Conservation (phyloP, 1,140 invertebrate genomes). For the Vollenhovia emeryi region DNA sequence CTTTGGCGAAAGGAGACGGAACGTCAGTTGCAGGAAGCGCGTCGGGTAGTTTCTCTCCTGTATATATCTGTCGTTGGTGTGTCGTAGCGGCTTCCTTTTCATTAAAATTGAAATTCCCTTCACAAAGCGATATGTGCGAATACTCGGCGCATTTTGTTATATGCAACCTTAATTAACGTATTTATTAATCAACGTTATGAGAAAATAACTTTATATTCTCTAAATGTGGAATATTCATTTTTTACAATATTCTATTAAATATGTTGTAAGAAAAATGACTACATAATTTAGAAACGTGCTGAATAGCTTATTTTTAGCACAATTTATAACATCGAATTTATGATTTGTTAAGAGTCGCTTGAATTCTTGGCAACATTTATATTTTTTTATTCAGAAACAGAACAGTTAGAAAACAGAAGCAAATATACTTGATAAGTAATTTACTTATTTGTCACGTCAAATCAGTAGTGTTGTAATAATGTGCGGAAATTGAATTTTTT, state of each 20-base stretch:
- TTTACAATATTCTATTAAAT: no score
- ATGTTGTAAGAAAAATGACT: neutral
- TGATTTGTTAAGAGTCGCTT: neutral
- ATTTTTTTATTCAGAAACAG: neutral
- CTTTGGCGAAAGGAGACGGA: conserved; percentile 41
- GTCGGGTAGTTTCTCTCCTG: conserved; percentile 39
- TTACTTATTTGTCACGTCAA: neutral
- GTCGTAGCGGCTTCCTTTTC: conserved; percentile 35
- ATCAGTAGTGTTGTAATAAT: neutral
- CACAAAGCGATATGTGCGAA: conserved; percentile 2
- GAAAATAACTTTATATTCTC: neutral
- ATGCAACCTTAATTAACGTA: conserved; percentile 4
- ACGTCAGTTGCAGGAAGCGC: conserved; percentile 53
- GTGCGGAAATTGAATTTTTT: neutral
- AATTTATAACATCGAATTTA: neutral
- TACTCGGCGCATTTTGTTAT: neutral
- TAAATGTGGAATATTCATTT: neutral
- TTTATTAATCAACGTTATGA: neutral
- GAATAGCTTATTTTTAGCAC: neutral
- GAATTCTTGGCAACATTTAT: neutral
- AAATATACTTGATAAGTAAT: neutral
- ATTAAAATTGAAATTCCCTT: conserved; percentile 47
- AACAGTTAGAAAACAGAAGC: neutral
- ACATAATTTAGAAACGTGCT: neutral
- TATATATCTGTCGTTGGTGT: conserved; percentile 20